Percentiles rank a stretch among this genome's conserved stretches.
These are phyloP conservation scores for Apis florea DNA, from an alignment of 1,140 invertebrate genomes.

Conservation along the genomic window DNA sequence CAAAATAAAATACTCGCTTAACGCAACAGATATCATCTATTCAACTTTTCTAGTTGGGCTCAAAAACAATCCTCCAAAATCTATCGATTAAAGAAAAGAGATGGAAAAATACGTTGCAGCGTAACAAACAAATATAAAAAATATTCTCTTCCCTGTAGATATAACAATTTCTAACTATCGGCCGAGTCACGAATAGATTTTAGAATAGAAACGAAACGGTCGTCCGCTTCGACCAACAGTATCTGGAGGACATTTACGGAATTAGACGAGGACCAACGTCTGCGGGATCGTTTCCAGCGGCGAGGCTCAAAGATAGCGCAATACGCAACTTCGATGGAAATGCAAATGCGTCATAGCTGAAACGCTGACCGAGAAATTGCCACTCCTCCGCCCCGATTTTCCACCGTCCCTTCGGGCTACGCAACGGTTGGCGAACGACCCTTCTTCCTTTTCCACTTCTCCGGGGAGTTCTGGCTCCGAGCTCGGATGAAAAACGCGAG, in stretches of 20 bases:
- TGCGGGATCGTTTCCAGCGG: conserved; percentile 7
- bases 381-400: neutral
- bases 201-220: conserved; percentile 16
- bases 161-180: too few species aligned
- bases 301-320: conserved; percentile 22
- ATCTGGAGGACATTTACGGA: conserved; percentile 38
- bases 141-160: too few species aligned
- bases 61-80: too few species aligned
- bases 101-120: too few species aligned
- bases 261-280: conserved; percentile 15
- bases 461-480: too few species aligned
- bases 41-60: too few species aligned
- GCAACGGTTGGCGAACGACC: neutral
- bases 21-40: too few species aligned
- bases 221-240: neutral
- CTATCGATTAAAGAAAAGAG: too few species aligned
- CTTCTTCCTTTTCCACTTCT: too few species aligned
- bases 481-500: neutral
- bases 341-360: conserved; percentile 41
- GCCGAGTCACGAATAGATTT: neutral
- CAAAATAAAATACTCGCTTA: too few species aligned
- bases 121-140: too few species aligned
- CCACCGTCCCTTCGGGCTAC: neutral
- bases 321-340: conserved; percentile 26
- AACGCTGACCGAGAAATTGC: conserved; percentile 36